Base-by-base conservation (phyloP, 2,113 vertebrate genomes). In the Leucoraja erinaceus region DNA sequence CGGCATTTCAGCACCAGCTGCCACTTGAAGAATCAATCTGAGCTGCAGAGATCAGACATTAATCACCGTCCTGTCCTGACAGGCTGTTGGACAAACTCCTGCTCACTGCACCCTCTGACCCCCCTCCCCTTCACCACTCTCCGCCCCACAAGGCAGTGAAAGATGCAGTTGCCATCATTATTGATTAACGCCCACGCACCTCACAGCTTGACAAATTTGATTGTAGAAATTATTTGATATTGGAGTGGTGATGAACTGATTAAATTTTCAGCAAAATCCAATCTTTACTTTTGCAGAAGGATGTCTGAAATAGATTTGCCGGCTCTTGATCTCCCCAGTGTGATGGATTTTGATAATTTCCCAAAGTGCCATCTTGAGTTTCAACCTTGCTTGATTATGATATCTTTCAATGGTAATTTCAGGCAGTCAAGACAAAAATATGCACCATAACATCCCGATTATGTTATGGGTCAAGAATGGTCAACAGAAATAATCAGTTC, bases 311-410 rank as follows among this genome's bases (percentile, higher is more conserved):
- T 70, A 91, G 20, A 7, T 91, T 88, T 88, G 28, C 83, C n/a
- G n/a, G 83, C 83, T 63, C 83, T 66, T 61, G 61, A 88, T 88
- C 59, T 88, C 59, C 28, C 63, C 83, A 9, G 14, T 88, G 83
- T 88, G 83, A 88, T 88, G 83, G 83, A 88, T 63, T 88, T 88
- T 88, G 59, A 88, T 88, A 63, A 88, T 88, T 88, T 88, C 63
- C 83, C 83, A 63, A 66, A 31, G 83, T 63, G 83, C 25, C 59
- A 25, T 63, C 59, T 14, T 31, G n/a, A 88, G 59, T 88, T 88
- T 88, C 59, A 88, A 31, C 59, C 56, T 14, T 0, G 61, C n/a
- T n/a, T 66, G 83, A 88, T 88, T 88, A 88, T 63, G 83, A 63
- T 88, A n/a, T n/a, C 83, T 88, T 88, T 88, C 83, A 63, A 63